Percentiles rank a stretch among this genome's conserved stretches.
These are phyloP conservation scores for Tetraodon nigroviridis DNA, from an alignment of 2,113 vertebrate genomes.

Conservation along the genomic window DNA sequence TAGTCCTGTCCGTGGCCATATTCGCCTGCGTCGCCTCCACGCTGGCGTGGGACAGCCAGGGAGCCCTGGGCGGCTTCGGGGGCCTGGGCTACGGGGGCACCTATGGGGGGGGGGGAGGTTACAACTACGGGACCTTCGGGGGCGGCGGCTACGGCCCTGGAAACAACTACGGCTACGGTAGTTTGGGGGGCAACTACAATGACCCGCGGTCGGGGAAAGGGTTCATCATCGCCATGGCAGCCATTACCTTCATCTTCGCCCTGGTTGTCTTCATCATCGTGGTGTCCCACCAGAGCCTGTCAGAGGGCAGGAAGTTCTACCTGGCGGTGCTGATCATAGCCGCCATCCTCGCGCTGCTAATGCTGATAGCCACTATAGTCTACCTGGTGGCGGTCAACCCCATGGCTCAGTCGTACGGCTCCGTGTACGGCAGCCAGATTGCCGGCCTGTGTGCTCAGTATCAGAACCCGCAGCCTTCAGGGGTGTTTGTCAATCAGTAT, in stretches of 20 bases:
- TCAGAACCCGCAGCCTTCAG: conserved; percentile 53
- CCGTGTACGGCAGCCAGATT: conserved; percentile 73
- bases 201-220: conserved; percentile 83
- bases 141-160: conserved; percentile 46
- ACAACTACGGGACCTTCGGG: conserved; percentile 16
- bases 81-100: conserved; percentile 17
- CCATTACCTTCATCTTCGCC: conserved; percentile 74
- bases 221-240: conserved; percentile 83
- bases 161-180: conserved; percentile 66
- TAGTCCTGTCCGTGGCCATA: conserved; percentile 80
- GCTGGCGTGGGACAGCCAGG: conserved; percentile 78
- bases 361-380: conserved; percentile 85
- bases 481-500: conserved; percentile 79
- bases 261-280: conserved; percentile 79
- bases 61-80: conserved; percentile 58
- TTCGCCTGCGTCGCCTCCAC: conserved; percentile 90
- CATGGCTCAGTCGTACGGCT: conserved; percentile 79
- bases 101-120: not conserved
- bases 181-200: conserved; percentile 75
- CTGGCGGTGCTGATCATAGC: conserved; percentile 75
- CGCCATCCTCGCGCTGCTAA: conserved; percentile 75
- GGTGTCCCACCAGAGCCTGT: conserved; percentile 72
- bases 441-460: conserved; percentile 78
- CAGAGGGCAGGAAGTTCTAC: conserved; percentile 80
- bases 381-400: conserved; percentile 87